Evolutionary conservation across 1,140 invertebrate species (phyloP).

Genomic region (Rhopalosiphum padi): DNA sequence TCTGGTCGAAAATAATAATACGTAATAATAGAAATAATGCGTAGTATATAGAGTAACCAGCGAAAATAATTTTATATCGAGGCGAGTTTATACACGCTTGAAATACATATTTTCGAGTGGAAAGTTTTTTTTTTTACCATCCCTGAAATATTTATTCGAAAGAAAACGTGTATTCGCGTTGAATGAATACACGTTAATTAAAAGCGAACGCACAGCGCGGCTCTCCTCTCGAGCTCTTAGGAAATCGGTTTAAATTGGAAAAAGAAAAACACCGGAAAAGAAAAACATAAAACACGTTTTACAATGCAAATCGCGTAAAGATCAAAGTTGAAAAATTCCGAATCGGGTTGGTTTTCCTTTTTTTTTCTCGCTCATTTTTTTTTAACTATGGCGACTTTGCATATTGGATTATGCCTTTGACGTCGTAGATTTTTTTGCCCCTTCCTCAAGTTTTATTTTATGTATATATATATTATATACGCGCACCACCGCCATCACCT

Average conservation of each 20-base stretch:
- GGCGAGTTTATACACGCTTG: not conserved
- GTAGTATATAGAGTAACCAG: not conserved
- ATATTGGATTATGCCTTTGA: conserved; percentile 57
- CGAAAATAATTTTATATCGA: not conserved
- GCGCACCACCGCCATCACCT: conserved; percentile 27
- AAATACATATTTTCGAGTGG: not conserved
- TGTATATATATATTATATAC: not conserved
- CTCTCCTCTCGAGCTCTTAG: conserved; percentile 41
- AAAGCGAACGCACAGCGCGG: conserved; percentile 19
- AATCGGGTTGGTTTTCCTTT: conserved; percentile 49
- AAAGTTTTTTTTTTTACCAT: conserved; percentile 7
- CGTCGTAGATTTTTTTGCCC: conserved; percentile 49
- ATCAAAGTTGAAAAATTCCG: conserved; percentile 58
- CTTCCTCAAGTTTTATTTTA: conserved; percentile 45
- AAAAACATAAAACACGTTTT: conserved; percentile 57
- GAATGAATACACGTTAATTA: conserved; percentile 55
- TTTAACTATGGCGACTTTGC: conserved; percentile 44
- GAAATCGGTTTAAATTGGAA: conserved; percentile 58
- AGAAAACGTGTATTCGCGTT: conserved; percentile 29
- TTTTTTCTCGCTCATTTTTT: conserved; percentile 25
- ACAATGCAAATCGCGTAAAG: conserved; percentile 58
- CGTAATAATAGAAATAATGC: not conserved
- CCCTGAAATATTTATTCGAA: conserved; percentile 32
- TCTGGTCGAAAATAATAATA: not conserved
- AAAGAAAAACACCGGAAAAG: conserved; percentile 57